These are phyloP conservation scores for Brachystomella parvula DNA, from an alignment of 1,140 invertebrate species.

Conservation along the genomic window DNA sequence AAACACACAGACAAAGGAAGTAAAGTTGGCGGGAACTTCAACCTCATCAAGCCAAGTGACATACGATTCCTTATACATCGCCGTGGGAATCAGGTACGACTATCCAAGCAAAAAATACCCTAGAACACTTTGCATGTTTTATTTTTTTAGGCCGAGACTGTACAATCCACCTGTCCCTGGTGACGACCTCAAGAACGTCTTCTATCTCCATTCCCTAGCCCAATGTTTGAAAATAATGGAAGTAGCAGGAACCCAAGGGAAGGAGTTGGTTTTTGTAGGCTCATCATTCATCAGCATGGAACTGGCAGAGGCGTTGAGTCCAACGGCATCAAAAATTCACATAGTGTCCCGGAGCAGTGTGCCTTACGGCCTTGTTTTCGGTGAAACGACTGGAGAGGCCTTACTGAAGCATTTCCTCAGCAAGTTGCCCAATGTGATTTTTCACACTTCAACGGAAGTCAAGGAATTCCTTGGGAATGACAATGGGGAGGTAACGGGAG, in stretches of 20 bases:
- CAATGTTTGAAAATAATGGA: not conserved
- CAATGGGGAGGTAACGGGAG: not conserved
- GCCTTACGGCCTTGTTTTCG: slow-evolving; percentile 1
- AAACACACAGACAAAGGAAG: not conserved
- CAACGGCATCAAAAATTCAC: not conserved
- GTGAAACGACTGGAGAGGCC: not conserved
- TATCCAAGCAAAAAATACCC: not conserved
- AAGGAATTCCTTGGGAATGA: slow-evolving; percentile 2
- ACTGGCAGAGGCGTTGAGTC: not conserved
- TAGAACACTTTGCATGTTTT: not conserved
- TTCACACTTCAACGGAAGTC: slow-evolving; percentile 3
- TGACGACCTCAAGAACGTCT: not conserved
- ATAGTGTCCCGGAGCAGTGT: not conserved
- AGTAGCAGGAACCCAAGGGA: not conserved
- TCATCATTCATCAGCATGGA: slow-evolving; percentile 17
- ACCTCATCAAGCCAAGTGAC: not conserved
- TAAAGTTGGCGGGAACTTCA: not conserved
- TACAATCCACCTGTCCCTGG: not conserved
- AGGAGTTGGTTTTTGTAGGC: slow-evolving; percentile 5
- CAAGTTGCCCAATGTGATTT: not conserved
- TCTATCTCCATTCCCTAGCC: not conserved
- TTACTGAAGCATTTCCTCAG: slow-evolving; percentile 3
- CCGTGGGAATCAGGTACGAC: not conserved
- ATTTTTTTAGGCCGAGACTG: not conserved
- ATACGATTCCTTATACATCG: not conserved